Evolutionary conservation across 1,140 invertebrate species (phyloP).

Genomic region (Triops cancriformis): DNA sequence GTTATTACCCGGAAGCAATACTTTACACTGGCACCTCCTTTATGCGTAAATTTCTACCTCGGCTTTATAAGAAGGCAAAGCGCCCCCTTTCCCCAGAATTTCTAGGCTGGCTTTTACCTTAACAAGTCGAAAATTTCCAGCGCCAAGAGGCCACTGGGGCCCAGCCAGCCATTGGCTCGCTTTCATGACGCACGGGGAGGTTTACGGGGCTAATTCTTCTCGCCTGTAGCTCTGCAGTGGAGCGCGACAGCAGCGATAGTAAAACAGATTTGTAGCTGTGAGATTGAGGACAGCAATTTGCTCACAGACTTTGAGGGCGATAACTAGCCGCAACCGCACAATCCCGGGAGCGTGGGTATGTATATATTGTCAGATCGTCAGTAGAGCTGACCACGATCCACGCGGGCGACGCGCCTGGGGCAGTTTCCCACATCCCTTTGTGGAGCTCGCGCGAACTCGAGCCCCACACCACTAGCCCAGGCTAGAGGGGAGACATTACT

Average conservation of each 20-base stretch:
- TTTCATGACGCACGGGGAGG: not conserved
- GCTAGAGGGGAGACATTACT: not conserved
- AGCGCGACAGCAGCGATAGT: not conserved
- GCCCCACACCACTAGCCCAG: not conserved
- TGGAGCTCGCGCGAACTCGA: no score
- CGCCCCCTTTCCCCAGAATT: not conserved
- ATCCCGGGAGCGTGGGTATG: not conserved
- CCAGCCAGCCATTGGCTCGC: not conserved
- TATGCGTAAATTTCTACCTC: no score
- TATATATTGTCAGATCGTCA: not conserved
- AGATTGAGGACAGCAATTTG: constrained; percentile 8
- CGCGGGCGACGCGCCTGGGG: not conserved
- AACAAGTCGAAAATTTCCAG: not conserved
- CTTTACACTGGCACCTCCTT: no score
- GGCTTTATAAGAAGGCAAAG: no score
- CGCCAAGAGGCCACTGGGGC: not conserved
- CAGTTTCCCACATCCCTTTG: not conserved
- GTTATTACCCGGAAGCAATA: no score
- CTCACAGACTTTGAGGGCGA: not conserved
- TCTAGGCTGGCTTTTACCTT: not conserved
- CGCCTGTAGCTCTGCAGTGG: not conserved
- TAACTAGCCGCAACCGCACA: not conserved
- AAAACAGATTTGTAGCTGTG: not conserved
- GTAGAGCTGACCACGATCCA: not conserved
- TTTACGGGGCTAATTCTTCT: constrained; percentile 1